Base-by-base conservation (phyloP, 2,113 vertebrate genomes). In the Daphoenositta chrysoptera region DNA sequence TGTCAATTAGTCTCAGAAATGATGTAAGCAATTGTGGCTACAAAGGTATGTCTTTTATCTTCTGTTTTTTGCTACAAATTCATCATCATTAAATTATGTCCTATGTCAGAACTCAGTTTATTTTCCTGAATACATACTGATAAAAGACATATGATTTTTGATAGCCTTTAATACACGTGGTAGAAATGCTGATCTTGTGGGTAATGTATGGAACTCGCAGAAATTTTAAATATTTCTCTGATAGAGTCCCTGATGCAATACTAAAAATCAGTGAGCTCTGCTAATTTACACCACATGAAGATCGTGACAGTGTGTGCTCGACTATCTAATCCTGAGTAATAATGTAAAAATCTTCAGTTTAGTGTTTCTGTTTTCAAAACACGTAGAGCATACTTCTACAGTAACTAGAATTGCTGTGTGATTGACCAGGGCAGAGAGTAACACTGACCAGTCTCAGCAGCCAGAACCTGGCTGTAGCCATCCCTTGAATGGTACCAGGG, bases 11-110 rank as follows among this genome's bases (percentile, higher is more conserved):
- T 51, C 58, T 71, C 56, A 89, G 73, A 70, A 44, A 64, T 94
- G 19, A 64, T 68, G 81, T 75, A 84, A 94, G 89, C 31, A 82
- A 56, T 33, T 28, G 39, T 2, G 11, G 39, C 58, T 96, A 70
- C 44, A 81, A 87, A 78, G 42, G 20, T 68, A 44, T 78, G 93
- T 80, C 26, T 91, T 96, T 84, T 51, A 70, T 80, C 31, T 90
- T 80, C 42, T 80, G 5, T 53, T 93, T 84, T 87, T 82, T 54
- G 58, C 5, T 53, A 73, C 12, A 84, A 82, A 92, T 89, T 78
- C 3, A 56, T 90, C 47, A 89, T 63, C n/a, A 89, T 87, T 71
- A 57, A 73, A 75, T 83, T 84, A 56, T 27, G 14, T 51, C 24
- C 0, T 44, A 28, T 77, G 90, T 92, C 51, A 94, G 45, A 57